These are phyloP conservation scores for Tenualosa thibaudeaui DNA, from an alignment of 2,797 vertebrate species.

Conservation along the genomic window DNA sequence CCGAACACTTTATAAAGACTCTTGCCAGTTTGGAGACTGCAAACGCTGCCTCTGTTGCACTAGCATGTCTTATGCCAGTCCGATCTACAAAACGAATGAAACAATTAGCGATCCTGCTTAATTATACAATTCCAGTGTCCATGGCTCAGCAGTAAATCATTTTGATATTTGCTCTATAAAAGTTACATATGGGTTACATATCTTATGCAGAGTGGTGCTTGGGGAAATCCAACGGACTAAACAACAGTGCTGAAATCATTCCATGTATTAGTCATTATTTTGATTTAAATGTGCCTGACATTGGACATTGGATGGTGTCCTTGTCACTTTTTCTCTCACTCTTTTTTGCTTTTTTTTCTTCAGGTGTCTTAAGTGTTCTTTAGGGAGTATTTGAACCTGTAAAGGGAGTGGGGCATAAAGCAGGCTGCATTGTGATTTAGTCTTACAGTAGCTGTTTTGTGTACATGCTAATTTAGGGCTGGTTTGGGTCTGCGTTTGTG, in stretches of 20 bases:
- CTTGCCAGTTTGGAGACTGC: slow-evolving; percentile 20
- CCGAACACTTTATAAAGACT: slow-evolving; percentile 14
- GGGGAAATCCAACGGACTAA: background rate
- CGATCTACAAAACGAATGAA: background rate
- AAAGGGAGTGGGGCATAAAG: background rate
- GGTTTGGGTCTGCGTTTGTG: slow-evolving; percentile 4
- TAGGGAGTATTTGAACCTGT: background rate
- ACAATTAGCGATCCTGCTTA: background rate
- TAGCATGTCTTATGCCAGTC: background rate
- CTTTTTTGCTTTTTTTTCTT: background rate
- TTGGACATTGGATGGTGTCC: background rate
- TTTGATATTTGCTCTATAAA: background rate
- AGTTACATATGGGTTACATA: slow-evolving; percentile 11
- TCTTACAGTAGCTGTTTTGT: background rate
- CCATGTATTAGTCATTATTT: background rate
- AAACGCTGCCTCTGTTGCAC: background rate
- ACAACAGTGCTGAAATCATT: slow-evolving; percentile 5
- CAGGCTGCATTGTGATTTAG: background rate
- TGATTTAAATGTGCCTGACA: background rate
- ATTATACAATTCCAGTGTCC: slow-evolving; percentile 6
- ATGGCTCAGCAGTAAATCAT: background rate
- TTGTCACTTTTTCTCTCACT: background rate
- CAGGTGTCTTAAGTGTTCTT: background rate
- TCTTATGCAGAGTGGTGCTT: slow-evolving; percentile 1
- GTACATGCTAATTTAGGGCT: background rate